A percentile compares a stretch with the other conserved stretches of the same genome.
Evolutionary conservation across 1,140 invertebrate genomes (phyloP).

Genomic region (Cepaea nemoralis): DNA sequence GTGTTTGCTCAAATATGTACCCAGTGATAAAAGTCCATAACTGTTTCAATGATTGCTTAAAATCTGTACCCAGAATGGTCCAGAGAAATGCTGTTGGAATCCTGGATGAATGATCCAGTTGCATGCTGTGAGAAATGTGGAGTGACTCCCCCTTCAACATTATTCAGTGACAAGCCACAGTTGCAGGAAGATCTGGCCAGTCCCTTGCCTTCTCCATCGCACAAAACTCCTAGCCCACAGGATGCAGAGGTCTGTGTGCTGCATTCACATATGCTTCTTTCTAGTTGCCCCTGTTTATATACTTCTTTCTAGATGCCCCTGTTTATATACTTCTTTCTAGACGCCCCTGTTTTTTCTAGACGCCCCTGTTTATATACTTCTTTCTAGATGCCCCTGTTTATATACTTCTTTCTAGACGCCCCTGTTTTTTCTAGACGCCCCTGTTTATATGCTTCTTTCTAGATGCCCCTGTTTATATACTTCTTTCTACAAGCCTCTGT

Average conservation of each 20-base stretch:
- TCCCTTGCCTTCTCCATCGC: conserved; percentile 50
- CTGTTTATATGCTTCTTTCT: too few relatives aligned
- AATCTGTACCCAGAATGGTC: conserved; percentile 78
- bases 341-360: too few relatives aligned
- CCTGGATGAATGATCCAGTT: conserved; percentile 81
- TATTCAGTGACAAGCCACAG: conserved; percentile 65
- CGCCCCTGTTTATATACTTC: too few relatives aligned
- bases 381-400: too few relatives aligned
- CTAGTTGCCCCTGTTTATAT: too few relatives aligned
- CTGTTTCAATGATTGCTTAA: background rate
- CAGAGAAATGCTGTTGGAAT: conserved; percentile 78
- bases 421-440: too few relatives aligned
- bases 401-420: too few relatives aligned
- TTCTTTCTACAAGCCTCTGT: too few relatives aligned
- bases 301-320: background rate
- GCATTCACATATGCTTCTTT: background rate
- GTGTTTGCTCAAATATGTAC: too few relatives aligned
- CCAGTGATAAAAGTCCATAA: too few relatives aligned
- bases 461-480: too few relatives aligned
- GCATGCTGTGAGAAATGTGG: conserved; percentile 80
- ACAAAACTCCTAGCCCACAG: conserved; percentile 45
- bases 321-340: too few relatives aligned
- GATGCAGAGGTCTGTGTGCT: conserved; percentile 48
- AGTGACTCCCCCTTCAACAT: conserved; percentile 76
- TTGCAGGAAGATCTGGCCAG: conserved; percentile 60